Conservation (phyloP, 1,140 invertebrate genomes). For the Venturia canescens region DNA sequence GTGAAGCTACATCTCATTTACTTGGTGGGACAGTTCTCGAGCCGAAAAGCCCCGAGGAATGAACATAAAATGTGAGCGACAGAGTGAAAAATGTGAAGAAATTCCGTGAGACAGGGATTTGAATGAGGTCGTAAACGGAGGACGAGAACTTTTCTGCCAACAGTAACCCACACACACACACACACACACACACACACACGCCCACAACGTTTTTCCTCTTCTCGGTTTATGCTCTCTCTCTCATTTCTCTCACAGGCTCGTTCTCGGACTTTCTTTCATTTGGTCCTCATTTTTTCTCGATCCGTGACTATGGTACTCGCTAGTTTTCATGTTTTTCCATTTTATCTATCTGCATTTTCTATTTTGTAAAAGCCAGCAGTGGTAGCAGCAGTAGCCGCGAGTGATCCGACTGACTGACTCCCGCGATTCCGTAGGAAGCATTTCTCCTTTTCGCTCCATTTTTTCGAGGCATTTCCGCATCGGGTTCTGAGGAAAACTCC, state of each 20-base stretch:
- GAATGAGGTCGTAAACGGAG: constrained; percentile 40
- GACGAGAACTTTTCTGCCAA: constrained; percentile 21
- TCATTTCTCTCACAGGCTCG: not conserved
- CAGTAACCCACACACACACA: too few relatives aligned
- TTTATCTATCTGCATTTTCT: constrained; percentile 15
- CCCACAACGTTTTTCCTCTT: constrained; percentile 12
- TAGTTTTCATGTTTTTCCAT: not conserved
- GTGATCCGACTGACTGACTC: constrained; percentile 30
- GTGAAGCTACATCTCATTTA: constrained; percentile 33
- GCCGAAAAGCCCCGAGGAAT: constrained; percentile 28
- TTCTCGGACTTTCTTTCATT: not conserved
- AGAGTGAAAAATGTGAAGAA: constrained; percentile 31
- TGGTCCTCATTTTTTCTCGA: not conserved
- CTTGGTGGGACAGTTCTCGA: constrained; percentile 16
- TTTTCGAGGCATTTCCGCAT: constrained; percentile 7
- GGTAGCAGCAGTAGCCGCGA: too few relatives aligned
- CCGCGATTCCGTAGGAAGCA: constrained; percentile 2
- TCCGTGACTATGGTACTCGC: not conserved
- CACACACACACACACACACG: too few relatives aligned
- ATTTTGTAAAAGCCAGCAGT: constrained; percentile 12
- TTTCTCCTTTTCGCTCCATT: not conserved
- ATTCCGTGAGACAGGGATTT: constrained; percentile 28
- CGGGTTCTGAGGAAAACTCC: not conserved
- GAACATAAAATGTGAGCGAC: constrained; percentile 34
- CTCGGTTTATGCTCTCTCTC: not conserved